phyloP scores from a whole-genome alignment of 2,888 invertebrate species.

The Listrodromus nycthemerus region DNA sequence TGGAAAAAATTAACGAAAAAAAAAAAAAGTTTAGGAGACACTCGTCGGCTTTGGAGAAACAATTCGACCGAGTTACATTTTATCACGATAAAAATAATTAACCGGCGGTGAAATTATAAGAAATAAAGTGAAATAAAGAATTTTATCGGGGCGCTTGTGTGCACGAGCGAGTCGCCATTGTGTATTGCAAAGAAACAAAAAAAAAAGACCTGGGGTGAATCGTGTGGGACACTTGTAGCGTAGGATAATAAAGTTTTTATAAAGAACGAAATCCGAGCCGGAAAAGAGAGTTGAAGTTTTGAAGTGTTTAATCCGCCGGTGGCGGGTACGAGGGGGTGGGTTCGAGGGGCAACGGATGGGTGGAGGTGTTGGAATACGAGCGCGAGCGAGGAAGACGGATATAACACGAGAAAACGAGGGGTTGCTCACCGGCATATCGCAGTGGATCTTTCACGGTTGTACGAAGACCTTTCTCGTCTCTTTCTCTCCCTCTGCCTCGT shows the following conservation, averaged over 20 bases:
- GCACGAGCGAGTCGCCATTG: conserved; percentile 5
- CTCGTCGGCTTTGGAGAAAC: too few species aligned
- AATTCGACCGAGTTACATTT: too few species aligned
- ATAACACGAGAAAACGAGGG: conserved; percentile 56
- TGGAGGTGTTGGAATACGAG: conserved; percentile 46
- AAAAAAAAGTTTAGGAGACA: too few species aligned
- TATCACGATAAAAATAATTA: too few species aligned
- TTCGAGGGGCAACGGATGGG: conserved; percentile 48
- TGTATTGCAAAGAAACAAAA: conserved; percentile 13
- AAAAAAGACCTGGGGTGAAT: conserved; percentile 28
- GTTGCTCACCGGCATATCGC: conserved; percentile 73
- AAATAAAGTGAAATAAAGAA: conserved; percentile 14
- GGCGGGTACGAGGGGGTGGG: conserved; percentile 48
- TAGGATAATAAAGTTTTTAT: conserved; percentile 58
- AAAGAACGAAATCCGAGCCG: conserved; percentile 65
- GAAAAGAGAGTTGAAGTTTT: conserved; percentile 61
- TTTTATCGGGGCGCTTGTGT: conserved; percentile 46
- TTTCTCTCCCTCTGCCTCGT: conserved; percentile 55
- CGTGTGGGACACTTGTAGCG: conserved; percentile 64
- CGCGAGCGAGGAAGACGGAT: conserved; percentile 41
- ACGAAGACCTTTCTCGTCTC: conserved; percentile 59
- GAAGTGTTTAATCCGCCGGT: conserved; percentile 60
- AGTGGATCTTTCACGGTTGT: conserved; percentile 75
- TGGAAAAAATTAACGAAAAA: too few species aligned
- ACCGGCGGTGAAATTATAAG: background rate